These are phyloP conservation scores for Eulithis testata DNA, from an alignment of 2,888 invertebrate genomes.

Conservation along the genomic window DNA sequence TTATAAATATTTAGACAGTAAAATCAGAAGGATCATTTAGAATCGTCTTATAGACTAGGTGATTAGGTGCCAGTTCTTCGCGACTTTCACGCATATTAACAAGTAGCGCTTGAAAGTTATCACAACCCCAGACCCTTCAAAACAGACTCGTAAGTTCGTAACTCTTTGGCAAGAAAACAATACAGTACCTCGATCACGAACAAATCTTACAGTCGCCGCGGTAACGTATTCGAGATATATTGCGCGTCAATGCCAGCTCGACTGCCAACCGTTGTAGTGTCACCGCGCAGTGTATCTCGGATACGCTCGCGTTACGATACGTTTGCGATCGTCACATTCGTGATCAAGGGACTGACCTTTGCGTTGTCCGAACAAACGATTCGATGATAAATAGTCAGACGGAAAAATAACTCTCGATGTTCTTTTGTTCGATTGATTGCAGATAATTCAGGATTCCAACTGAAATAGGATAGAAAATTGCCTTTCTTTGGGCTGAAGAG, in stretches of 20 bases:
- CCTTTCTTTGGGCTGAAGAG: constrained; percentile 33
- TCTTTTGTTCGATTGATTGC: constrained; percentile 77
- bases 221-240: no score
- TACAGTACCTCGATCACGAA: constrained; percentile 48
- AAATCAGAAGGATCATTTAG: no score
- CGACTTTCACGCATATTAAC: constrained; percentile 8
- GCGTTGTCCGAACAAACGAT: constrained; percentile 7
- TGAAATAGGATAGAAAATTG: constrained; percentile 42
- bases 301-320: no score
- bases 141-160: constrained; percentile 40
- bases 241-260: no score
- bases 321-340: no score
- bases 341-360: no score
- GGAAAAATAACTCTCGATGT: constrained; percentile 63
- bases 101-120: constrained; percentile 48
- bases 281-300: no score
- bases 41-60: no score
- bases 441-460: constrained; percentile 69
- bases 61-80: no score
- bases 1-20: no score
- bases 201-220: no score
- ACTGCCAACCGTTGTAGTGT: no score
- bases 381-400: constrained; percentile 66
- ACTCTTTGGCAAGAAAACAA: constrained; percentile 56
- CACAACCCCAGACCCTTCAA: constrained; percentile 43